Conservation (phyloP, 2,797 vertebrate genomes). For the Premnoplex brunnescens region DNA sequence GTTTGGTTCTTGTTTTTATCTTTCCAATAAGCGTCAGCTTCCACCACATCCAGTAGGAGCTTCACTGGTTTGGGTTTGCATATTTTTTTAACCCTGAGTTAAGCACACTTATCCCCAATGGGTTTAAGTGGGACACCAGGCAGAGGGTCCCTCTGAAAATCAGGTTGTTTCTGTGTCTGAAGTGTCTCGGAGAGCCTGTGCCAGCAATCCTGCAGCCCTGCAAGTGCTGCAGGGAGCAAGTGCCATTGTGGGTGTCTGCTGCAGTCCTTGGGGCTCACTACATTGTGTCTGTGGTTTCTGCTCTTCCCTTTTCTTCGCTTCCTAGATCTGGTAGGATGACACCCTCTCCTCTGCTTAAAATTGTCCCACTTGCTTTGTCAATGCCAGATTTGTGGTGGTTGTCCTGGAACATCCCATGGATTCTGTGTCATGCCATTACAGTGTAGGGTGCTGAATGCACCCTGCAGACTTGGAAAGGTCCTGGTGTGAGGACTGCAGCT, state of each 20-base stretch:
- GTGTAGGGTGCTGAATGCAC: background rate
- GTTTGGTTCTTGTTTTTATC: background rate
- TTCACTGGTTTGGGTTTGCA: background rate
- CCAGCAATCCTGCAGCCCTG: background rate
- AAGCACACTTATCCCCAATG: fast-evolving
- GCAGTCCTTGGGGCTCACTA: background rate
- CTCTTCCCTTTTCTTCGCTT: background rate
- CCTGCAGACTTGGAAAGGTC: background rate
- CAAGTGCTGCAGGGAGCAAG: background rate
- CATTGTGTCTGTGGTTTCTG: background rate
- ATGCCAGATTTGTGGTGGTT: fast-evolving
- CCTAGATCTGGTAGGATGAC: background rate
- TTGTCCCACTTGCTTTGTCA: background rate
- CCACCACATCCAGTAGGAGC: background rate
- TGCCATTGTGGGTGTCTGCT: background rate
- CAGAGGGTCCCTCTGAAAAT: background rate
- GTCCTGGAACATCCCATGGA: fast-evolving
- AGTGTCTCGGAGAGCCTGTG: background rate
- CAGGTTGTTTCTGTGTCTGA: background rate
- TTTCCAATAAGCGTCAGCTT: fast-evolving
- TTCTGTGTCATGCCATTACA: background rate
- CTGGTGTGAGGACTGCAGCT: background rate
- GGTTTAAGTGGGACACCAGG: background rate
- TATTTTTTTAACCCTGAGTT: background rate
- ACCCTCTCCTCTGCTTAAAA: background rate